Evolutionary conservation across 2,113 vertebrate species (phyloP).

Genomic region (Planiliza haematocheilus): DNA sequence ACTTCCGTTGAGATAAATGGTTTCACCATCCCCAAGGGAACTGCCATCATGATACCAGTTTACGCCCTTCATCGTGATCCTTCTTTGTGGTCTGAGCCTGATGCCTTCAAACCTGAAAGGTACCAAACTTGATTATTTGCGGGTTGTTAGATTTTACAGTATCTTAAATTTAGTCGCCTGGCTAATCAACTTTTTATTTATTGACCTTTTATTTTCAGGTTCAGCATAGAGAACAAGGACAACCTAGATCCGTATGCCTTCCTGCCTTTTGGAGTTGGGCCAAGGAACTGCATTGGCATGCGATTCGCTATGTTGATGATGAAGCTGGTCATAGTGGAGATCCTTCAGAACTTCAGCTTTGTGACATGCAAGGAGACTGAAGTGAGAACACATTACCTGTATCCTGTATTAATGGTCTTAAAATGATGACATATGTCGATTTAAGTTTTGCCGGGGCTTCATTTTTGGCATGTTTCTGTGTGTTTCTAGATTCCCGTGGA

Average conservation of each 20-base stretch:
- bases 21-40: constrained; percentile 75
- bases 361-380: constrained; percentile 82
- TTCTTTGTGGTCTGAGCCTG: constrained; percentile 74
- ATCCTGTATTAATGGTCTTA: background rate
- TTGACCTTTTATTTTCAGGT: constrained; percentile 66
- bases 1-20: constrained; percentile 81
- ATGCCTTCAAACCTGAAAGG: constrained; percentile 77
- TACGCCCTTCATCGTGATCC: constrained; percentile 77
- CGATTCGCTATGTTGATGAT: constrained; percentile 79
- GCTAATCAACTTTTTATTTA: background rate
- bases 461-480: background rate
- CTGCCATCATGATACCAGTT: constrained; percentile 52
- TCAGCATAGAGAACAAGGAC: constrained; percentile 80
- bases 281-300: constrained; percentile 85
- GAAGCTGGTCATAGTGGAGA: constrained; percentile 72
- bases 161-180: background rate
- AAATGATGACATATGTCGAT: background rate
- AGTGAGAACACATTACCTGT: constrained; percentile 68
- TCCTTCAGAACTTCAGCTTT: constrained; percentile 82
- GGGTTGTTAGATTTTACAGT: background rate
- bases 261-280: constrained; percentile 84
- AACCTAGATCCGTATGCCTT: constrained; percentile 76
- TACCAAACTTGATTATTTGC: constrained; percentile 4
- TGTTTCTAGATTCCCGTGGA: constrained; percentile 77
- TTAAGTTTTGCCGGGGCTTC: background rate